Base-by-base conservation (phyloP, 1,140 invertebrate species). In the Pentalonia nigronervosa region DNA sequence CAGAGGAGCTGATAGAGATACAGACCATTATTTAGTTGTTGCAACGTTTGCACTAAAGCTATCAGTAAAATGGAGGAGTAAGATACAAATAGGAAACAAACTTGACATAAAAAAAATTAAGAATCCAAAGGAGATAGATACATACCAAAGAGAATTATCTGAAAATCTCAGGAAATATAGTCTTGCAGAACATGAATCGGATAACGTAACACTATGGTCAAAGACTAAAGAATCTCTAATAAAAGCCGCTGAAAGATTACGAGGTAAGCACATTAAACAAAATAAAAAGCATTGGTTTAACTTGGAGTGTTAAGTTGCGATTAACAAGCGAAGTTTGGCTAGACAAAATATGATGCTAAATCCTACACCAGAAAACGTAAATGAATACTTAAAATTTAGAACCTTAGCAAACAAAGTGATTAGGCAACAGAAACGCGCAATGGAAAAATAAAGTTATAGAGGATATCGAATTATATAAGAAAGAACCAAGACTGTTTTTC, bases 1-100 rank as follows among this genome's bases (percentile, higher is more conserved):
- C 34, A 83, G 76, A 83, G 76, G 76, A 20, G 76, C 76, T 36
- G 76, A 83, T 21, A 34, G 76, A 83, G 76, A 83, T 41, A 84
- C 36, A 25, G 83, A 84, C 36, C 83, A 84, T 84, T 84, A 25
- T 84, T 84, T 84, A 84, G 17, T 84, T 21, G 83, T 84, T 76
- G 90, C 86, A 91, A 86, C 93, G 30, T 53, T 94, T 36, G 48
- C 20, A 36, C 25, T 93, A 86, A 94, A 92, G 36, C 14, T 93
- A 3, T 67, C 83, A 83, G 83, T 67, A 91, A 91, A 60, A 91
- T 67, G 50, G 36, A 81, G 41, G 45, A 91, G 9, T 45, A 60
- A 45, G 50, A 60, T 1, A 41, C 50, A 90, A 25, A 25, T 34
- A 30, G 67, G 56, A 91, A 60, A 81, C 2, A n/a, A 60, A 60